These are phyloP conservation scores for Umimayanthus kanabou DNA, from an alignment of 92 coral and sea anemone species.

Conservation along the genomic window DNA sequence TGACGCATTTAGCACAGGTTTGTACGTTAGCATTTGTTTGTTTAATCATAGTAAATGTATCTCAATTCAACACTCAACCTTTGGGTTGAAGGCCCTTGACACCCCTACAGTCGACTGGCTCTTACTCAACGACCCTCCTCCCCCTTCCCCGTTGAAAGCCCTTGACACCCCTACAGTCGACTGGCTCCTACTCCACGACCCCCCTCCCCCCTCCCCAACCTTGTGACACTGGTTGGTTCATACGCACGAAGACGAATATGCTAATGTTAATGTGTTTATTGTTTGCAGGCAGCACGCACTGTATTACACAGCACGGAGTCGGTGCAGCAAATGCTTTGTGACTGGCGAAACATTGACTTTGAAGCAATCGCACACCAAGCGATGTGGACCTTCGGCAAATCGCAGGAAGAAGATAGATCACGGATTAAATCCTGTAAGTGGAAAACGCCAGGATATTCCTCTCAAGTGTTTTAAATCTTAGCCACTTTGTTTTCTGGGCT, in stretches of 20 bases:
- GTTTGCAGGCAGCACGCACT: conserved; percentile 91
- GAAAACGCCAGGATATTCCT: background rate
- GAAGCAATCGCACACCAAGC: conserved; percentile 96
- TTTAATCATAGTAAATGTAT: too few species aligned
- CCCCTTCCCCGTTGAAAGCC: too few species aligned
- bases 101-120: too few species aligned
- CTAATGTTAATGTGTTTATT: background rate
- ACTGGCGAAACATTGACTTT: conserved; percentile 95
- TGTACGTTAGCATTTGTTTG: background rate
- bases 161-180: too few species aligned
- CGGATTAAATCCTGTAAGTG: conserved; percentile 86
- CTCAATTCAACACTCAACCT: too few species aligned
- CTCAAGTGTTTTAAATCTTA: background rate
- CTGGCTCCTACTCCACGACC: too few species aligned
- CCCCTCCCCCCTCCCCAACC: too few species aligned
- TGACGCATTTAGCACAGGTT: conserved; percentile 98
- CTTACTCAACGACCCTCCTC: too few species aligned
- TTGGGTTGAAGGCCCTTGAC: too few species aligned
- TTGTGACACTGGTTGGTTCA: too few species aligned
- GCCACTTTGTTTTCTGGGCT: background rate
- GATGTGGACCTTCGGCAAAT: conserved; percentile 89
- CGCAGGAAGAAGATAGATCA: conserved; percentile 73
- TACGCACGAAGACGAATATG: too few species aligned
- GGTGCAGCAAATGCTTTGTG: conserved; percentile 92
- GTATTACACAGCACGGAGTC: conserved; percentile 97